Percentiles rank a stretch among this genome's conserved stretches.
Conservation (phyloP, 2,113 vertebrate genomes). For the Ciconia stormi region DNA sequence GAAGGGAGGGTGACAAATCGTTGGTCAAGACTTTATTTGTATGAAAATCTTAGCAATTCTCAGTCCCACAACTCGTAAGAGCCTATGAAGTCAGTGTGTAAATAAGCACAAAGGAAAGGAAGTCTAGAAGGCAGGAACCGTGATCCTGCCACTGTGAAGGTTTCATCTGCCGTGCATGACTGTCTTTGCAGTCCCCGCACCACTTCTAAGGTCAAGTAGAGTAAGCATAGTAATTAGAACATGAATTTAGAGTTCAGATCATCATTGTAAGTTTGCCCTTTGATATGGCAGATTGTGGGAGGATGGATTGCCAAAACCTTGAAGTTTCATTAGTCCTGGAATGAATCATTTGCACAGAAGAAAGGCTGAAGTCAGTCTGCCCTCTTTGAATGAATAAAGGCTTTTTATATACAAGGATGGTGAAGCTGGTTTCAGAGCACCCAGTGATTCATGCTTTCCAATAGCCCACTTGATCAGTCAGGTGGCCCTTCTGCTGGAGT, state of each 20-base stretch:
- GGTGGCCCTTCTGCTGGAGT: neutral
- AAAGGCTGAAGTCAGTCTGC: constrained; percentile 19
- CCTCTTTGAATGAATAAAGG: neutral
- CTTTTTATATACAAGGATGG: neutral
- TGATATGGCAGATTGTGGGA: neutral
- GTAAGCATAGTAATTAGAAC: constrained; percentile 9
- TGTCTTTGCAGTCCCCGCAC: neutral
- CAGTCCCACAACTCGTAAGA: neutral
- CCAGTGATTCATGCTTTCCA: neutral
- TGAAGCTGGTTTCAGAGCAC: neutral
- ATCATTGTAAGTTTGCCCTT: neutral
- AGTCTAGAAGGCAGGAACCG: neutral
- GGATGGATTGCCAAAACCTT: neutral
- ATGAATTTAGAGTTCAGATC: constrained; percentile 1
- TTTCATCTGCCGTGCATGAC: neutral
- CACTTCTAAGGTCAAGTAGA: neutral
- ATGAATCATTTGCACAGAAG: constrained; percentile 24
- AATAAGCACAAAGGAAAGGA: neutral
- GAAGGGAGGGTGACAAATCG: neutral
- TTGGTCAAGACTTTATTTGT: neutral
- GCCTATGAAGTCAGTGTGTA: neutral
- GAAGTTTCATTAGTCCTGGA: constrained; percentile 5
- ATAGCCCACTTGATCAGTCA: neutral
- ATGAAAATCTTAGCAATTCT: neutral
- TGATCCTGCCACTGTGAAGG: neutral